Evolutionary conservation across 2,797 vertebrate genomes (phyloP).

Genomic region (Lepilemur septentrionalis): DNA sequence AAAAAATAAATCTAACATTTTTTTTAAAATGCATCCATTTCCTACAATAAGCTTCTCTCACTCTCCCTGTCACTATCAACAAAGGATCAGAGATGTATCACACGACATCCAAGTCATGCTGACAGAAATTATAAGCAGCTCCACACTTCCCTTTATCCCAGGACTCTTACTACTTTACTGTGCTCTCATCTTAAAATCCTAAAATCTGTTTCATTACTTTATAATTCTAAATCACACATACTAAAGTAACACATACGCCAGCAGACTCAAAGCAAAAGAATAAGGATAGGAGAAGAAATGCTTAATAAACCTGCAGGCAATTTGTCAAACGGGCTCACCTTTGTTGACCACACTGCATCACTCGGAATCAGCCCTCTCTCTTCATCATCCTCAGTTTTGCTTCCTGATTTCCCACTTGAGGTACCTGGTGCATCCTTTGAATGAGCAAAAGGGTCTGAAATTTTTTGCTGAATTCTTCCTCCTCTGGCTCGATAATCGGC

Average conservation of each 20-base stretch:
- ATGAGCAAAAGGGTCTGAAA: conserved; percentile 89
- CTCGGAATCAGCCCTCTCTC: conserved; percentile 88
- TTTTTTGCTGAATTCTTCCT: conserved; percentile 92
- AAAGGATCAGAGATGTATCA: not conserved
- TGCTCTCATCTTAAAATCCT: not conserved
- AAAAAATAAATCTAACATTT: not conserved
- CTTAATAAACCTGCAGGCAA: not conserved
- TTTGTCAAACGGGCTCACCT: conserved; percentile 85
- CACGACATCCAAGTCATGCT: not conserved
- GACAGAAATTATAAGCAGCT: not conserved
- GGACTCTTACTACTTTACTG: not conserved
- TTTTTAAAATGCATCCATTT: not conserved
- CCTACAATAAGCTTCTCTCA: not conserved
- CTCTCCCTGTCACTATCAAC: not conserved
- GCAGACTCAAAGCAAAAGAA: not conserved
- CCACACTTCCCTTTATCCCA: not conserved
- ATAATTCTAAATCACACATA: not conserved
- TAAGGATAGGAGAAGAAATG: not conserved
- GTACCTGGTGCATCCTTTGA: conserved; percentile 78
- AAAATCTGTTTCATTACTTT: not conserved
- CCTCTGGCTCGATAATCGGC: conserved; percentile 96
- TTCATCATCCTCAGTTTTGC: conserved; percentile 90
- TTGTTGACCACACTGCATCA: conserved; percentile 91
- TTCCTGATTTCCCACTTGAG: conserved; percentile 80
- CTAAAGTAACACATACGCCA: not conserved